These are phyloP conservation scores for Smittia aterrima DNA, from an alignment of 2,888 invertebrate genomes.

Conservation along the genomic window DNA sequence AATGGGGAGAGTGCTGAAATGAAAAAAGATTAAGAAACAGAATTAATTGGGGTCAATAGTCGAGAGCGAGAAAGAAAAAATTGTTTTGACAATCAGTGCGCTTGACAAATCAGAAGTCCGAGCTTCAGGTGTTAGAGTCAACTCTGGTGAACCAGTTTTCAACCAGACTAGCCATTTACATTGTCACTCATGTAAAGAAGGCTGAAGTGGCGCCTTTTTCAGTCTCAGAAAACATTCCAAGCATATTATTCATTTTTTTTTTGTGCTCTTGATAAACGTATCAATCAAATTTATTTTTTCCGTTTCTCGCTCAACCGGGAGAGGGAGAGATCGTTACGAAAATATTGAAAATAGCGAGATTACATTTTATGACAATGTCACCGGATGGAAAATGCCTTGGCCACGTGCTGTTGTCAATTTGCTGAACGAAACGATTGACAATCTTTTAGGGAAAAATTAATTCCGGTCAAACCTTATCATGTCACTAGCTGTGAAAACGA, in stretches of 20 bases:
- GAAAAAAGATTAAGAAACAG: conserved; percentile 43
- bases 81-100: background rate
- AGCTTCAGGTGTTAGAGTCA: background rate
- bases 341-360: no score
- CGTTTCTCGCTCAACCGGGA: no score
- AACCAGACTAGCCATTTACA: background rate
- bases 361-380: no score
- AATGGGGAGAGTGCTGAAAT: conserved; percentile 66
- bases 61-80: background rate
- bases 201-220: conserved; percentile 35
- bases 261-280: no score
- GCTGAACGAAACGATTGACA: no score
- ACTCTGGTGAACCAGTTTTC: conserved; percentile 6
- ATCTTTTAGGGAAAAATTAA: no score
- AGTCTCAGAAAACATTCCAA: conserved; percentile 21
- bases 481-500: background rate
- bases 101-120: background rate
- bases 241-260: background rate
- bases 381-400: no score
- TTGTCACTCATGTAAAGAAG: conserved; percentile 8
- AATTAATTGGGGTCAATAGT: conserved; percentile 33
- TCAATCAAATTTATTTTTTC: no score
- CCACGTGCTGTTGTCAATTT: no score
- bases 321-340: no score
- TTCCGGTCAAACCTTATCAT: no score